Base-by-base conservation (phyloP, 2,113 vertebrate genomes). In the Grantiella picta region DNA sequence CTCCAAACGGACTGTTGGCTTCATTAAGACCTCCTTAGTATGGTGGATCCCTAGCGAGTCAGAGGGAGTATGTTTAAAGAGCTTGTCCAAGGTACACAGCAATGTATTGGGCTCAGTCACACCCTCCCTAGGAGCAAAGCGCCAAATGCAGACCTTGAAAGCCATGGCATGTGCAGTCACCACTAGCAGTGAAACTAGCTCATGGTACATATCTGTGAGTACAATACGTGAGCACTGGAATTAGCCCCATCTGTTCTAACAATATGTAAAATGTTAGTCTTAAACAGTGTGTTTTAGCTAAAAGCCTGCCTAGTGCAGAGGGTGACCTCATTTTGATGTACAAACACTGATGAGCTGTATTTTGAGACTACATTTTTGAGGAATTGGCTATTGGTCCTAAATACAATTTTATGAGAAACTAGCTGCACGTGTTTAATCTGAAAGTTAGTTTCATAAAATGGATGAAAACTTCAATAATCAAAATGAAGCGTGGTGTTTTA, bases 231-330 rank as follows among this genome's bases (percentile, higher is more conserved):
- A 68, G 70, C 15, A 53, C 35, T 75, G 50, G 33, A 82, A 85
- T 95, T 77, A 73, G 49, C 57, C 36, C 75, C 77, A 57, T 95
- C 84, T 92, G 73, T 89, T 94, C 78, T 72, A 92, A 71, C 45
- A 82, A 40, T 69, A 79, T 91, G 81, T 79, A 88, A 82, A 82
- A 92, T 88, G 70, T 70, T 72, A 91, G 65, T 31, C 40, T 65
- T 50, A 53, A 80, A 31, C 42, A 13, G 52, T 57, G 38, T 56
- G 23, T 60, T 92, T 89, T 35, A 91, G 61, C 36, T 89, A 35
- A 80, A 95, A 91, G 29, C 52, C 36, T 54, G 5, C 78, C 59
- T 82, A 29, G 42, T 82, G 24, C 61, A 80, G 65, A 60, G 15
- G 12, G 15, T 77, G 63, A 36, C 54, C 69, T 92, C 38, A 45